Base-by-base conservation (phyloP, 2,113 vertebrate genomes). In the Phrynosoma platyrhinos region DNA sequence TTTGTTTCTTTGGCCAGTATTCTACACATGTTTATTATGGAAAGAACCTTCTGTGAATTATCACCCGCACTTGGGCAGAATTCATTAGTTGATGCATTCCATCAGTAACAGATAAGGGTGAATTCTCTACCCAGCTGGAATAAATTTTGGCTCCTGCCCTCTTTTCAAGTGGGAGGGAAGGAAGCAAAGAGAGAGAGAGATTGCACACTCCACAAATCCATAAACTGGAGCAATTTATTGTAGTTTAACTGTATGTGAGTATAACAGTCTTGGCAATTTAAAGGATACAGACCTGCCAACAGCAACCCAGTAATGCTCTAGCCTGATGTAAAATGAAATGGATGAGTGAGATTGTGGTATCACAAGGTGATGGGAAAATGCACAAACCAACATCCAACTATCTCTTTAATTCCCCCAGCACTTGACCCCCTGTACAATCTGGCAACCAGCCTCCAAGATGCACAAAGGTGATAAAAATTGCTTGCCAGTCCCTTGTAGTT, bases 261-360 rank as follows among this genome's bases (percentile, higher is more conserved):
- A 76, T 47, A 80, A 92, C 47, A 87, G 75, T 42, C 83, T 88
- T 93, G 92, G 90, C 85, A 1, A 72, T 82, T 9, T 0, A 8
- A 87, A 58, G 53, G 62, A 87, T 30, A 36, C 2, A 82, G 16
- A 2, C 20, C 85, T 91, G 94, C 88, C 94, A 94, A 27, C 89
- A 87, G 47, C 83, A 83, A 88, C 55, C 83, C 82, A 90, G 86
- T 84, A 12, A 16, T 83, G 83, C 69, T 83, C 9, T 68, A 76
- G 91, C 81, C 91, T 78, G 69, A 91, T 93, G 91, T 91, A 82
- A 93, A 93, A 85, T 81, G 82, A 94, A 94, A 89, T 6, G 83
- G 55, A 91, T 66, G 30, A 87, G 36, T 0, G 0, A 64, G 47
- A 92, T 79, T 6, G 74, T 75, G 91, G 82, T 89, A 89, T 82